Conservation (phyloP, 2,797 vertebrate genomes). For the Leptodactylus fallax region DNA sequence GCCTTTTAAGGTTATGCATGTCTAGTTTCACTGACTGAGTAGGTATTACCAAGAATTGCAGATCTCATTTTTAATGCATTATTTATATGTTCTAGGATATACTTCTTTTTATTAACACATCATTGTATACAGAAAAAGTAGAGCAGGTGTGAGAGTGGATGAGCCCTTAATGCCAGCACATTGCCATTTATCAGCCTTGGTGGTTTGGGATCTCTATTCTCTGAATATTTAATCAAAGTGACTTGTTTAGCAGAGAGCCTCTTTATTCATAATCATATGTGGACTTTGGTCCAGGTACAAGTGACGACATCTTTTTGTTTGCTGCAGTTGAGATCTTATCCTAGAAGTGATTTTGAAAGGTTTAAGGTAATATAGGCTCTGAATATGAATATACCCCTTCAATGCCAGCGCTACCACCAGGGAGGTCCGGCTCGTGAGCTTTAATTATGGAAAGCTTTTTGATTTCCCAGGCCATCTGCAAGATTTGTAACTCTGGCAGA, state of each 20-base stretch:
- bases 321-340: slow-evolving; percentile 66
- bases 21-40: neutral
- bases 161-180: neutral
- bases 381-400: slow-evolving; percentile 68
- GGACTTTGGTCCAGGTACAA: slow-evolving; percentile 7
- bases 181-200: neutral
- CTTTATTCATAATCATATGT: neutral
- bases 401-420: slow-evolving; percentile 69
- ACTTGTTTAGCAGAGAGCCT: slow-evolving; percentile 27
- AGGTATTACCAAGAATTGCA: too few species aligned
- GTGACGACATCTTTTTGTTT: slow-evolving; percentile 63
- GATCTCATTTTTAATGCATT: neutral
- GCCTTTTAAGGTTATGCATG: neutral
- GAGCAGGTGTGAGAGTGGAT: neutral
- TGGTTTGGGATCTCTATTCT: slow-evolving; percentile 25
- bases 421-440: slow-evolving; percentile 66
- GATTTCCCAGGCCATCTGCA: slow-evolving; percentile 69
- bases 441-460: slow-evolving; percentile 70
- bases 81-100: neutral
- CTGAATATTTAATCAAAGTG: slow-evolving; percentile 43
- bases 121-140: neutral
- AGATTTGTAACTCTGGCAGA: slow-evolving; percentile 67
- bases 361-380: slow-evolving; percentile 70
- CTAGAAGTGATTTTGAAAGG: slow-evolving; percentile 67
- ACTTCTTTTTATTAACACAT: neutral